These are phyloP conservation scores for Noctua janthina DNA, from an alignment of 2,888 invertebrate genomes.

Conservation along the genomic window DNA sequence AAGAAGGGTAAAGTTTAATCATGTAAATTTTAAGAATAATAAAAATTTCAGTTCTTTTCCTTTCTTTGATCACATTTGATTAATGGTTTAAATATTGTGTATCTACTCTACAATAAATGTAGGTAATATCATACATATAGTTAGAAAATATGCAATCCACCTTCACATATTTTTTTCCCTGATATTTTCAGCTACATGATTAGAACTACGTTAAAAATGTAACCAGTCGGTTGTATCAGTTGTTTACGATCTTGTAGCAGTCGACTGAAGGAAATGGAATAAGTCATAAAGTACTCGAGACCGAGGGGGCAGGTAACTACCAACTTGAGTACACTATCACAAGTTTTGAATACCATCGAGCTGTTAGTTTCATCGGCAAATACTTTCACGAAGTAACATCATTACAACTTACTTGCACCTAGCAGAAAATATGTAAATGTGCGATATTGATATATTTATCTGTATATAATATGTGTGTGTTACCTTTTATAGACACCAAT, in stretches of 20 bases:
- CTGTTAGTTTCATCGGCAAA: constrained; percentile 38
- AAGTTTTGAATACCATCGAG: constrained; percentile 50
- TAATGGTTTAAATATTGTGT: background rate
- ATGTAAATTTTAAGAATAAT: background rate
- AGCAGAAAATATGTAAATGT: background rate
- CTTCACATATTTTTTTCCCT: background rate
- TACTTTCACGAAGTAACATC: constrained; percentile 41
- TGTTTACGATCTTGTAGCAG: constrained; percentile 43
- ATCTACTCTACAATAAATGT: background rate
- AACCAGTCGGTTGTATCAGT: constrained; percentile 47
- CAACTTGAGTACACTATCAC: constrained; percentile 55
- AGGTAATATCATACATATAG: background rate
- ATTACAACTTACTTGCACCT: constrained; percentile 30
- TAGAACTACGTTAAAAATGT: constrained; percentile 32
- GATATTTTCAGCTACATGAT: constrained; percentile 1
- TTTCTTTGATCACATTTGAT: background rate
- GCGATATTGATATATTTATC: background rate
- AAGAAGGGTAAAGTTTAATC: background rate
- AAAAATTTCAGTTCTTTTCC: background rate
- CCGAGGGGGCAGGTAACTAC: constrained; percentile 39
- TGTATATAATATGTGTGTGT: too few species aligned
- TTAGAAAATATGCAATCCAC: background rate
- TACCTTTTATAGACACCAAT: too few species aligned
- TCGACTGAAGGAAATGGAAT: constrained; percentile 55
- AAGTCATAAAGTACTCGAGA: constrained; percentile 47